phyloP scores from a whole-genome alignment of 2,888 invertebrate genomes.

The Shargacucullia verbasci region DNA sequence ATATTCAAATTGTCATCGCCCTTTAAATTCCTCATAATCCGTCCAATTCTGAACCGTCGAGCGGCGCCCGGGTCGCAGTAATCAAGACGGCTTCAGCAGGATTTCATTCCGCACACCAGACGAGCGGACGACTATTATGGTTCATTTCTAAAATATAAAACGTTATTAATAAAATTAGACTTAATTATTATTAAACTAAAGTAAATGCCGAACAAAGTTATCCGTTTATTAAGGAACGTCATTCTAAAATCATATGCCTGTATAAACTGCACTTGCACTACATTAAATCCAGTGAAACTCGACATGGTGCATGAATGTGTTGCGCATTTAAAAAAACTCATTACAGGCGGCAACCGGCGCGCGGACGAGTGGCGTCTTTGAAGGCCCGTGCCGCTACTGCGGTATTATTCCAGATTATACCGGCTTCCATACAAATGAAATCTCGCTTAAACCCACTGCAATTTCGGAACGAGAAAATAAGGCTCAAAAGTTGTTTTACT shows the following conservation, averaged over 20 bases:
- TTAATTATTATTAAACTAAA: conserved; percentile 49
- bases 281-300: conserved; percentile 77
- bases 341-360: conserved; percentile 85
- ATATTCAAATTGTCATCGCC: conserved; percentile 88
- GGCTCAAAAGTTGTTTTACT: conserved; percentile 85
- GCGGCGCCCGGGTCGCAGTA: conserved; percentile 81
- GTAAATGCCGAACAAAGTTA: conserved; percentile 23
- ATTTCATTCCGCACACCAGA: conserved; percentile 81
- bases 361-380: conserved; percentile 88
- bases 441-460: conserved; percentile 88
- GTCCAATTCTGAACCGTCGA: conserved; percentile 85
- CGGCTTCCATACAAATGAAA: conserved; percentile 88
- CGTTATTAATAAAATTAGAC: conserved; percentile 53
- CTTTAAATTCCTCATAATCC: conserved; percentile 88
- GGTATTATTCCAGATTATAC: conserved; percentile 88
- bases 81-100: conserved; percentile 86
- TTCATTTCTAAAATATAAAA: conserved; percentile 65
- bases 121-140: conserved; percentile 69
- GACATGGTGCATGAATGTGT: conserved; percentile 83
- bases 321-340: conserved; percentile 87
- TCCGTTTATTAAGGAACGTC: conserved; percentile 43
- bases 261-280: conserved; percentile 71
- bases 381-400: conserved; percentile 84
- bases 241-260: conserved; percentile 56
- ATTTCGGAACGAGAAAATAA: conserved; percentile 87